Evolutionary conservation across 2,797 vertebrate genomes (phyloP).

Genomic region (Mastacembelus armatus): DNA sequence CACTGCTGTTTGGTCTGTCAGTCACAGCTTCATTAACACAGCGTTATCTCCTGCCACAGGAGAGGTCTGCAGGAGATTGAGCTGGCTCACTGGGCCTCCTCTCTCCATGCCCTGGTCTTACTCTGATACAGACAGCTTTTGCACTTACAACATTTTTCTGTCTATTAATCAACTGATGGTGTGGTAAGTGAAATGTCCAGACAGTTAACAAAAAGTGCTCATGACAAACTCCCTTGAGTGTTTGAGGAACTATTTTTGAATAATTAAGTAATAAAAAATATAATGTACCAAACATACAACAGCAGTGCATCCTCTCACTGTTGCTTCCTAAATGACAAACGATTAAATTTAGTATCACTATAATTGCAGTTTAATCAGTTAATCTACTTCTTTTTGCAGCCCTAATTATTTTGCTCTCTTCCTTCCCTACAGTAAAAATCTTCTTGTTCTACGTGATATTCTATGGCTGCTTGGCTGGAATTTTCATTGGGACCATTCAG

Average conservation of each 20-base stretch:
- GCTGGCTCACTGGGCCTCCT: not conserved
- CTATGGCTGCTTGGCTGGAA: conserved; percentile 97
- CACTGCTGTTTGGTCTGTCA: no score
- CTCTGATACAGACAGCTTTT: not conserved
- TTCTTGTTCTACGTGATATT: conserved; percentile 96
- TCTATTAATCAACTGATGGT: no score
- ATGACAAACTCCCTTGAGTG: not conserved
- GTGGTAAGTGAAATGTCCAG: no score
- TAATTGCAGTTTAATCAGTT: not conserved
- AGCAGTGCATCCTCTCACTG: no score
- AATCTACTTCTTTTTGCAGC: not conserved
- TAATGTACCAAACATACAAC: no score
- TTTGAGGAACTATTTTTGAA: no score
- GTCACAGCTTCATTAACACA: not conserved
- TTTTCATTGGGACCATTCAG: conserved; percentile 98
- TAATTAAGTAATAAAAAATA: no score
- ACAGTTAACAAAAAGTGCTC: not conserved
- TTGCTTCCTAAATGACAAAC: no score
- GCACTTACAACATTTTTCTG: not conserved
- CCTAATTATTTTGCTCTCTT: not conserved
- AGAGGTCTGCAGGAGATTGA: not conserved
- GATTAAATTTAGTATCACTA: not conserved
- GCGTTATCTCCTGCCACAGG: not conserved
- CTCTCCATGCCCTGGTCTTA: not conserved
- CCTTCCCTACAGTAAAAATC: conserved; percentile 91